Percentiles rank a stretch among this genome's conserved stretches.
These are phyloP conservation scores for Halocynthia roretzi DNA, from an alignment of 23 tunicate species.

Conservation along the genomic window DNA sequence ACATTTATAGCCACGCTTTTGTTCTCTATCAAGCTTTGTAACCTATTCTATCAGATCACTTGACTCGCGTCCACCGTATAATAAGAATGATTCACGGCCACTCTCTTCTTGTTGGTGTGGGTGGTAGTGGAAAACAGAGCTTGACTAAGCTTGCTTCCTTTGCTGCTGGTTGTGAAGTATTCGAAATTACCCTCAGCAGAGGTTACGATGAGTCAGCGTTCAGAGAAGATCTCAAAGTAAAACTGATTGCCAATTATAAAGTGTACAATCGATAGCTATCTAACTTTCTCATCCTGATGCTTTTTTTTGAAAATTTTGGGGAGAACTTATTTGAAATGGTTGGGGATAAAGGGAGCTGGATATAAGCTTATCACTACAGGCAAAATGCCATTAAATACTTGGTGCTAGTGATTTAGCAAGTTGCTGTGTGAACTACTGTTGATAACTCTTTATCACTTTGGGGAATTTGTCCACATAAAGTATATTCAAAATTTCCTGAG, in stretches of 20 bases:
- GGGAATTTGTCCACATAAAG: too few relatives aligned
- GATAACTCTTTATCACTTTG: too few relatives aligned
- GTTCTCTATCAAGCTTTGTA: neutral
- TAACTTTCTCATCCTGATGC: neutral
- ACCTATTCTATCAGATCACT: conserved; percentile 44
- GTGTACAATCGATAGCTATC: neutral
- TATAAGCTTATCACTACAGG: too few relatives aligned
- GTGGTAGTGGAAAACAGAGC: conserved; percentile 97
- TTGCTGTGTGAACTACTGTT: too few relatives aligned
- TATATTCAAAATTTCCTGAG: neutral
- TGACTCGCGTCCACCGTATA: conserved; percentile 95
- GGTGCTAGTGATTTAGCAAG: too few relatives aligned
- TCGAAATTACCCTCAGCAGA: conserved; percentile 88
- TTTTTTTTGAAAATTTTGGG: neutral
- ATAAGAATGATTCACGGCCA: conserved; percentile 93
- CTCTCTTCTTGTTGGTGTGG: conserved; percentile 92
- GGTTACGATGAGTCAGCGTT: conserved; percentile 93
- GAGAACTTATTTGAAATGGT: neutral
- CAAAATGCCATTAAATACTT: too few relatives aligned
- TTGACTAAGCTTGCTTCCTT: conserved; percentile 90
- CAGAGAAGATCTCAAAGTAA: conserved; percentile 94
- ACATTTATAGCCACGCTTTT: neutral
- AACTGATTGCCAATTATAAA: neutral
- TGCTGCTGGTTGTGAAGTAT: conserved; percentile 89
- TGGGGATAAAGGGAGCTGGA: too few relatives aligned